phyloP scores from a whole-genome alignment of 1,140 invertebrate genomes.

The Orussus abietinus region DNA sequence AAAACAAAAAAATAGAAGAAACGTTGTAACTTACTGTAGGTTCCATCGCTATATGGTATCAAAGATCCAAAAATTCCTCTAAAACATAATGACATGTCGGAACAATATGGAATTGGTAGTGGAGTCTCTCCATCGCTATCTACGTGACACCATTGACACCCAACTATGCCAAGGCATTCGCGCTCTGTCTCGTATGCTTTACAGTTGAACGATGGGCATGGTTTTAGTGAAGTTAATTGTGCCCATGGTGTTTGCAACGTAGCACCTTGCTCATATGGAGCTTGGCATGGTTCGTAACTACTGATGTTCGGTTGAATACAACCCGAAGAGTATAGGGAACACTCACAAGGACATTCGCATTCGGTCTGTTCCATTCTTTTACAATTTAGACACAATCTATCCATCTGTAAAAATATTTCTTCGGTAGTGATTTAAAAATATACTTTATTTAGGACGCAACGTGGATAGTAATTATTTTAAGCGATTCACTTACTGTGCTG shows the following conservation, averaged over 20 bases:
- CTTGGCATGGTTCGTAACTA: conserved; percentile 37
- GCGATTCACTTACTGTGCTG: conserved; percentile 68
- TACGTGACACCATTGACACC: conserved; percentile 88
- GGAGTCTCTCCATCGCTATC: conserved; percentile 68
- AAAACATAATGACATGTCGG: conserved; percentile 75
- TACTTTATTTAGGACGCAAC: conserved; percentile 3
- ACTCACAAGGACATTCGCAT: conserved; percentile 94
- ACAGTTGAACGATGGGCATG: conserved; percentile 75
- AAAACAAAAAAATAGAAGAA: conserved; percentile 16
- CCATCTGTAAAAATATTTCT: conserved; percentile 55
- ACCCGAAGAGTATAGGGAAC: conserved; percentile 65
- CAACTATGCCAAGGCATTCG: conserved; percentile 78
- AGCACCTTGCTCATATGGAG: conserved; percentile 43
- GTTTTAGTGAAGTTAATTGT: conserved; percentile 51
- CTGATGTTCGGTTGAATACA: conserved; percentile 46
- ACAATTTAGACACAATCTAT: conserved; percentile 86
- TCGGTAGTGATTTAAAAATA: neutral
- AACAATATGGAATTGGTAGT: conserved; percentile 72
- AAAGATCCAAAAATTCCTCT: conserved; percentile 77
- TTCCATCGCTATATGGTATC: conserved; percentile 76
- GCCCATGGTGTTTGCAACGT: conserved; percentile 39
- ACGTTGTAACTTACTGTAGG: conserved; percentile 48
- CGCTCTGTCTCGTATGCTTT: conserved; percentile 68
- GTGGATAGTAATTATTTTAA: conserved; percentile 8
- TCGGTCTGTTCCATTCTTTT: conserved; percentile 91